Evolutionary conservation across 2,797 vertebrate species (phyloP).

Genomic region (Sarcoramphus papa): DNA sequence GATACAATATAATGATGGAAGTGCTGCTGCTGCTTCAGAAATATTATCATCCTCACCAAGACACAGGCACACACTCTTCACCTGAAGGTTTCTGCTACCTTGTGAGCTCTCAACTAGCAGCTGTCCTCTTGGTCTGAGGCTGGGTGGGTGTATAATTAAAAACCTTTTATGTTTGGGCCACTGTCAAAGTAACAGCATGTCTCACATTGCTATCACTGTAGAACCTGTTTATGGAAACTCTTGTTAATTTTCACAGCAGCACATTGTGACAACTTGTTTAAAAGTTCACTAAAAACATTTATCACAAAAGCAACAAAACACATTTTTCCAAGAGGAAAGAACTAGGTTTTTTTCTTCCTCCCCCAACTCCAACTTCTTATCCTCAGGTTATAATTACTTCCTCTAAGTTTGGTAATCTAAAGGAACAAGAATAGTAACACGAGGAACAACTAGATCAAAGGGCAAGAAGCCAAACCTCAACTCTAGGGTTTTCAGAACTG

Average conservation of each 20-base stretch:
- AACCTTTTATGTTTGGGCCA: not conserved
- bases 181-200: not conserved
- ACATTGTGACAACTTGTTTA: constrained; percentile 51
- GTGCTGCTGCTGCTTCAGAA: not conserved
- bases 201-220: not conserved
- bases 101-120: not conserved
- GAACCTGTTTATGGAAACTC: constrained; percentile 20
- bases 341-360: not conserved
- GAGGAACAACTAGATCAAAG: not conserved
- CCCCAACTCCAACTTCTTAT: not conserved
- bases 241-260: constrained; percentile 13
- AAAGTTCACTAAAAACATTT: constrained; percentile 48
- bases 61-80: not conserved
- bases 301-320: not conserved
- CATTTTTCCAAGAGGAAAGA: not conserved
- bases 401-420: too few relatives aligned
- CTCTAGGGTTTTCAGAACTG: not conserved
- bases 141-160: not conserved
- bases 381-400: not conserved
- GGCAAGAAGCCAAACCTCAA: not conserved
- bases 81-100: not conserved
- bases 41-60: not conserved
- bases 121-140: not conserved
- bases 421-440: not conserved
- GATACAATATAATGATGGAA: not conserved